A percentile compares a stretch with the other conserved stretches of the same genome.
These are phyloP conservation scores for Drosophila sulfurigaster DNA, from an alignment of 1,140 invertebrate genomes.

Conservation along the genomic window DNA sequence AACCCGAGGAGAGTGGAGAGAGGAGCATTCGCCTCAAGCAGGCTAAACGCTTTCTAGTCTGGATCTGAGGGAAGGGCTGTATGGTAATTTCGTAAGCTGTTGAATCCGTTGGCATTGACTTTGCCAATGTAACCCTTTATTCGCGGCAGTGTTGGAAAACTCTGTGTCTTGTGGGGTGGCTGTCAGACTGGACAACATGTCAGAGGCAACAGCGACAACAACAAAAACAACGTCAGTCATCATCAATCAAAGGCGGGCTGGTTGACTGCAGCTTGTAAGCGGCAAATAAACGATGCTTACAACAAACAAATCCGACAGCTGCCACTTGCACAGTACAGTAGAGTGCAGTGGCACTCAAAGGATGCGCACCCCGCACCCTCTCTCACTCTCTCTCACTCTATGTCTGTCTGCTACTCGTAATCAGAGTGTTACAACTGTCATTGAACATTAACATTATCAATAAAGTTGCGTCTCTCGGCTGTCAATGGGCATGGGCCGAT, in stretches of 20 bases:
- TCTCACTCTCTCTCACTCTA: no score
- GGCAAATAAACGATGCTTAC: conserved; percentile 37
- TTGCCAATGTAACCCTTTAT: conserved; percentile 64
- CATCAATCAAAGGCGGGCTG: conserved; percentile 47
- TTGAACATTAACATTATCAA: conserved; percentile 40
- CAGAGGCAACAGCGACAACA: no score
- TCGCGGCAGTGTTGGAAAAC: conserved; percentile 51
- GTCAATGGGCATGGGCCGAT: conserved; percentile 24
- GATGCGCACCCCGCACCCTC: conserved; percentile 19
- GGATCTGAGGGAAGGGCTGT: conserved; percentile 41
- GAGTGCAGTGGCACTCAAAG: conserved; percentile 30
- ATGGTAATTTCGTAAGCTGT: conserved; percentile 75
- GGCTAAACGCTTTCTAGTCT: background rate
- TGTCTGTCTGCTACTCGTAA: conserved; percentile 15
- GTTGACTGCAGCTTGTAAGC: conserved; percentile 26
- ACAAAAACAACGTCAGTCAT: conserved; percentile 15
- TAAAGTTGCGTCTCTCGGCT: conserved; percentile 10
- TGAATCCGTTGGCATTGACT: conserved; percentile 66
- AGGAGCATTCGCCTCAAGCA: conserved; percentile 8
- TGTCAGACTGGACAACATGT: conserved; percentile 45
- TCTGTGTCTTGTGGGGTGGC: background rate
- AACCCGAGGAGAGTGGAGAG: background rate
- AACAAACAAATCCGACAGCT: conserved; percentile 44
- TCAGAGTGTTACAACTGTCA: conserved; percentile 33
- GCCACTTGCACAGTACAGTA: conserved; percentile 26